Base-by-base conservation (phyloP, 2,113 vertebrate genomes). In the Rhabdomys dilectus region DNA sequence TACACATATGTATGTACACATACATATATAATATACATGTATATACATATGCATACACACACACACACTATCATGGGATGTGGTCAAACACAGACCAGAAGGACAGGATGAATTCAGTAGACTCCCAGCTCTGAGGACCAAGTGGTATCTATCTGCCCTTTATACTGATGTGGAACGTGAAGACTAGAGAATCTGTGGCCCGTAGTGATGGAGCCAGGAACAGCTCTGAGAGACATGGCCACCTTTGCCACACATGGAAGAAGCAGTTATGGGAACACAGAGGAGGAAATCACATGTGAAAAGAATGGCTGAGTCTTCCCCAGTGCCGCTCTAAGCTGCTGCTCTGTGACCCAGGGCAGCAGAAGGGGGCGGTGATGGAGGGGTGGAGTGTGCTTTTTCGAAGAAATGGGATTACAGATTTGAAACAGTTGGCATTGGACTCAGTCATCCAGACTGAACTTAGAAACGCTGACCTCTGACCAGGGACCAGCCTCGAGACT, bases 51-150 rank as follows among this genome's bases (percentile, higher is more conserved):
- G 26, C 15, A 11, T 4, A 34, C 5, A 66, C 2, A 48, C 8
- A 66, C 42, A 48, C 2, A 34, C 17, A 22, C 48, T 12, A 19
- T 68, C 66, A 0, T 1, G 1, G 22, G 24, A 7, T 19, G 0
- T 16, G 76, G 53, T 77, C 51, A 58, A 39, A 81, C 82, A 0
- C 9, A 16, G 56, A 62, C 75, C 78, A 48, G 93, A 85, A 51
- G 13, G 56, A 7, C 45, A 1, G 10, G 31, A 0, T 80, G 89
- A n/a, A 19, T 39, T 56, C 0, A 6, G 70, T 62, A 42, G n/a
- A 48, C 60, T 21, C 60, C 60, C 29, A 48, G 62, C 51, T 82
- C 42, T 19, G 1, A n/a, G 62, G 34, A 53, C 21, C 58, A 6
- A 39, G 73, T 16, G 3, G 31, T 66, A 77, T 1, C 39, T 56